Conservation (phyloP, 1,140 invertebrate genomes). For the Scylla paramamosain region DNA sequence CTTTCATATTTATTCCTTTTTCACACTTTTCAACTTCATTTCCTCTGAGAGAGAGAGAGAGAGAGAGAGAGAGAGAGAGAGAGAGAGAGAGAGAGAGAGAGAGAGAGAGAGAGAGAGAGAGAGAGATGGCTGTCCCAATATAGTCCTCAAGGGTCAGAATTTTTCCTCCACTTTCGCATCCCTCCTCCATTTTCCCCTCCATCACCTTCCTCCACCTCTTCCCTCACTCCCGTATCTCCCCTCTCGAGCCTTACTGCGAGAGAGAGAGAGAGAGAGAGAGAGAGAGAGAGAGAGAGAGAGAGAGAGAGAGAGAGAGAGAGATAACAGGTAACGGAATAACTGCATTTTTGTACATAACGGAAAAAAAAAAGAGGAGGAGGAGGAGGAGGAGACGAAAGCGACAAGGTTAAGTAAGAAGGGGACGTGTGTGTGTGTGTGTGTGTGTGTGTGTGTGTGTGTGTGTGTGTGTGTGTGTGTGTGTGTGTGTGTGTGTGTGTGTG, state of each 20-base stretch:
- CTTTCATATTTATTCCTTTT: no score
- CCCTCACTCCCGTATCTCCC: neutral
- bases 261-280: conserved; percentile 29
- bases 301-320: conserved; percentile 13
- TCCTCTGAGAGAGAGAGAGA: neutral
- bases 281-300: neutral
- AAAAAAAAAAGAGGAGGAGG: neutral
- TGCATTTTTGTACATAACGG: no score
- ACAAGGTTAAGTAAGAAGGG: neutral
- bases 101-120: conserved; percentile 18
- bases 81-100: neutral
- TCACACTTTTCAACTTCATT: no score
- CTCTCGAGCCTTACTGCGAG: neutral
- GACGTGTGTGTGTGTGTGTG: neutral
- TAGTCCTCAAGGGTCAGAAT: conserved; percentile 1
- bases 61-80: conserved; percentile 17
- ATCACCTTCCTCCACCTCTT: neutral
- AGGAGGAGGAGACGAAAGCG: neutral
- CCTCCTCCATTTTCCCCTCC: neutral
- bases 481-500: neutral
- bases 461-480: conserved; percentile 42
- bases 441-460: conserved; percentile 6
- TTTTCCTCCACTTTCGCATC: neutral
- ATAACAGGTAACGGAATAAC: neutral
- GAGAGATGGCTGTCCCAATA: neutral